Conservation (phyloP, 2,113 vertebrate genomes). For the Rhegmatorhina hoffmannsi region DNA sequence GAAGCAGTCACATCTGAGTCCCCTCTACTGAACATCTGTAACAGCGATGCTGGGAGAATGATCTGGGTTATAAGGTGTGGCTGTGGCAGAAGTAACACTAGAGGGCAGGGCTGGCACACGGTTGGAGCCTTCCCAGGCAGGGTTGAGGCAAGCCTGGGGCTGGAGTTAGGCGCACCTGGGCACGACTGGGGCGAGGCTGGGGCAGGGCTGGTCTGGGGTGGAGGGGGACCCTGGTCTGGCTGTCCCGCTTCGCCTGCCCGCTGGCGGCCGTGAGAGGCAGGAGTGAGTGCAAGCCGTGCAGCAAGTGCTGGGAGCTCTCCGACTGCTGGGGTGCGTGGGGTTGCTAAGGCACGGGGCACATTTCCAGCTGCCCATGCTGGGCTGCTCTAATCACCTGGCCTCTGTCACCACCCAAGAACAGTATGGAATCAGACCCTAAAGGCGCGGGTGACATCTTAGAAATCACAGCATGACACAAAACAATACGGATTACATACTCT, state of each 20-base stretch:
- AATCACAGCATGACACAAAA: not conserved
- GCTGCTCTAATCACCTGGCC: not conserved
- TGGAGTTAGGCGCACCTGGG: too few relatives aligned
- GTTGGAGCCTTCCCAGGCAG: not conserved
- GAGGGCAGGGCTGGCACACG: slow-evolving; percentile 71
- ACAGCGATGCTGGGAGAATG: not conserved
- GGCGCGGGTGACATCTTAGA: not conserved
- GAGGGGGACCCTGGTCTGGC: not conserved
- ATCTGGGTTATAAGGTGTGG: too few relatives aligned
- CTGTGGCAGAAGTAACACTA: slow-evolving; percentile 40
- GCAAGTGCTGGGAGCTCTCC: not conserved
- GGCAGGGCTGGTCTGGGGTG: not conserved
- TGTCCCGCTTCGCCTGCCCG: rapidly evolving
- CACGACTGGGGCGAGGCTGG: not conserved
- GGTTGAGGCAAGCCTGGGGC: not conserved
- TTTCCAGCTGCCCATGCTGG: not conserved
- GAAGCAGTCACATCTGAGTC: not conserved
- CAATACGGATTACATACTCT: rapidly evolving
- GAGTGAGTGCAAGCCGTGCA: not conserved
- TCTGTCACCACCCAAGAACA: not conserved
- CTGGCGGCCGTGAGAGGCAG: not conserved
- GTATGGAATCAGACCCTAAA: not conserved
- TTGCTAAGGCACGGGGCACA: not conserved
- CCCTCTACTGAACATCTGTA: not conserved
- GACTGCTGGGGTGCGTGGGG: not conserved